Percentiles rank a stretch among this genome's conserved stretches.
Conservation (phyloP, 1,140 invertebrate species). For the Tetranychus urticae region DNA sequence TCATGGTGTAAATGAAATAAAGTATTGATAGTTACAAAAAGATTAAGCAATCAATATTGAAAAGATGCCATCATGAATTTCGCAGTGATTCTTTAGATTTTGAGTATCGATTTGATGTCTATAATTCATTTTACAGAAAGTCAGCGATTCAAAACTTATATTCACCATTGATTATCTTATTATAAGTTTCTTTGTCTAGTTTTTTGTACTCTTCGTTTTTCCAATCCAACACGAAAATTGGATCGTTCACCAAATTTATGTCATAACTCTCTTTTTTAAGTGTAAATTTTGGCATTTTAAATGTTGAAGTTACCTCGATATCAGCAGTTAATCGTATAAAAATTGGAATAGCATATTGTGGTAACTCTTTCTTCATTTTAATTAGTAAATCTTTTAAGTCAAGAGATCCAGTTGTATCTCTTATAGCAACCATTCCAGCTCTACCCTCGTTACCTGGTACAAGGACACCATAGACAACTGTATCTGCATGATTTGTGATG, state of each 20-base stretch:
- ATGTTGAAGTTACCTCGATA: conserved; percentile 78
- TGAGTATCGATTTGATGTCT: too few relatives aligned
- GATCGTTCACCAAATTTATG: conserved; percentile 9
- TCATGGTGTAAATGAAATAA: too few relatives aligned
- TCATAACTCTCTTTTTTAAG: conserved; percentile 76
- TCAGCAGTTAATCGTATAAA: conserved; percentile 56
- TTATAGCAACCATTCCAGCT: too few relatives aligned
- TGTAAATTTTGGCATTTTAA: conserved; percentile 75
- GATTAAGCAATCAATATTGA: too few relatives aligned
- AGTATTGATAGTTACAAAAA: too few relatives aligned
- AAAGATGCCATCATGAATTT: too few relatives aligned
- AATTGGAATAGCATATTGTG: conserved; percentile 61
- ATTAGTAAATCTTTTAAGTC: conserved; percentile 23
- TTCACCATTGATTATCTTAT: too few relatives aligned
- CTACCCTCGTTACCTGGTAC: conserved; percentile 45
- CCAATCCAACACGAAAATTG: conserved; percentile 5
- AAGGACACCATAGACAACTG: conserved; percentile 75
- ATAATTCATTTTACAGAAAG: too few relatives aligned
- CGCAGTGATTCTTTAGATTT: too few relatives aligned
- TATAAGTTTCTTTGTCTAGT: too few relatives aligned
- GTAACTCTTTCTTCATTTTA: conserved; percentile 31
- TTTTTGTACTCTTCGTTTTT: not conserved
- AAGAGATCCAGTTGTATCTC: too few relatives aligned
- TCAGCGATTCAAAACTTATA: too few relatives aligned
- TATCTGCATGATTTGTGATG: conserved; percentile 63